A percentile compares a stretch with the other conserved stretches of the same genome.
These are phyloP conservation scores for Heliconius himera DNA, from an alignment of 1,140 invertebrate genomes.

Conservation along the genomic window DNA sequence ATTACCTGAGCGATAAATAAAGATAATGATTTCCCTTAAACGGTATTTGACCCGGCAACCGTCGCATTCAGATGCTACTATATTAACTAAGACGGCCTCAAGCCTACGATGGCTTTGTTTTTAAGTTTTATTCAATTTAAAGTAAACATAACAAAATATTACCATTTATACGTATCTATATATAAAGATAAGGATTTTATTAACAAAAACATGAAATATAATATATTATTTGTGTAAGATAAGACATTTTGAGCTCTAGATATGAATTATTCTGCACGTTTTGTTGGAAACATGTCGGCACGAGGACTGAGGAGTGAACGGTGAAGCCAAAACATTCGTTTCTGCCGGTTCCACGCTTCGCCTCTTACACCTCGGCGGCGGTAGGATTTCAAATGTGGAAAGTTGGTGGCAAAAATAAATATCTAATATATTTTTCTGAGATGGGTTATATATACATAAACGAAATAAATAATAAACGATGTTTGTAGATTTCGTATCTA, in stretches of 20 bases:
- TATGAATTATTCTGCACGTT: constrained; percentile 48
- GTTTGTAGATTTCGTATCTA: too few species aligned
- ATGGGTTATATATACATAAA: too few species aligned
- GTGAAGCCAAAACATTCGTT: constrained; percentile 67
- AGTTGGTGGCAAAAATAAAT: not conserved
- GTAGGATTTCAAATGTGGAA: not conserved
- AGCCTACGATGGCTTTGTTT: too few species aligned
- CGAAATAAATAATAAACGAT: too few species aligned
- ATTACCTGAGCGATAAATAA: too few species aligned
- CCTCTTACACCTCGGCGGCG: constrained; percentile 26
- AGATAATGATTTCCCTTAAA: too few species aligned
- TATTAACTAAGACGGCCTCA: too few species aligned
- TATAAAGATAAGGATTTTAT: not conserved
- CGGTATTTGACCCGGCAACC: too few species aligned
- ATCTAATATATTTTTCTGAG: too few species aligned
- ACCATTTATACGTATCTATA: not conserved
- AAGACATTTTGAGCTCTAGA: constrained; percentile 29
- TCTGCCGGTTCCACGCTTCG: constrained; percentile 54
- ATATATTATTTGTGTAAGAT: not conserved
- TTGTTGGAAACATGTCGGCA: constrained; percentile 52
- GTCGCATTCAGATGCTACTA: too few species aligned
- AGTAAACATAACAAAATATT: too few species aligned
- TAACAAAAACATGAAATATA: not conserved
- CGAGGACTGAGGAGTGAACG: constrained; percentile 38
- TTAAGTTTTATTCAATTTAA: too few species aligned